phyloP scores from a whole-genome alignment of 2,888 invertebrate genomes.

The Acanthosepion esculentum region DNA sequence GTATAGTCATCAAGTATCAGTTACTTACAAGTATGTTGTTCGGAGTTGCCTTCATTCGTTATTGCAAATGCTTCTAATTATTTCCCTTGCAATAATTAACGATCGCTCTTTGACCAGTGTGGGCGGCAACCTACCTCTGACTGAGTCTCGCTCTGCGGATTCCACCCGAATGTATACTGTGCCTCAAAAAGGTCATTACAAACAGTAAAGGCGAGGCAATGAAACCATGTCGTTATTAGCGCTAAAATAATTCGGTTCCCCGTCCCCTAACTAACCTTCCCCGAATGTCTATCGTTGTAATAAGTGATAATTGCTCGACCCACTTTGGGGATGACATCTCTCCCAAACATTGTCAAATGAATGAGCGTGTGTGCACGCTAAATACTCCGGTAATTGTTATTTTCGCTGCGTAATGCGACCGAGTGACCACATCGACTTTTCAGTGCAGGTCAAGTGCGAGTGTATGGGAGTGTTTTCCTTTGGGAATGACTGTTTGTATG shows the following conservation, averaged over 20 bases:
- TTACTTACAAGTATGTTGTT: too few relatives aligned
- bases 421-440: too few relatives aligned
- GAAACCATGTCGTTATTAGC: conserved; percentile 16
- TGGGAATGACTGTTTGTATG: too few relatives aligned
- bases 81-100: neutral
- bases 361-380: neutral
- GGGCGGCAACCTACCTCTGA: neutral
- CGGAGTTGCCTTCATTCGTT: too few relatives aligned
- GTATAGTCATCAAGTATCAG: too few relatives aligned
- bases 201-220: neutral
- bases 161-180: neutral
- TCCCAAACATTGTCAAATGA: neutral
- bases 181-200: neutral
- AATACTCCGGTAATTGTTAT: neutral
- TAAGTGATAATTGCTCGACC: conserved; percentile 33
- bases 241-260: neutral
- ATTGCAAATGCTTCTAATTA: too few relatives aligned
- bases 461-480: neutral
- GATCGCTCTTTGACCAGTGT: neutral
- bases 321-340: neutral
- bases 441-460: neutral
- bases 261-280: neutral
- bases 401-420: neutral
- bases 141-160: neutral
- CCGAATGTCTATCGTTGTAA: neutral